A percentile compares a stretch with the other conserved stretches of the same genome.
Evolutionary conservation across 1,140 invertebrate genomes (phyloP).

Genomic region (Lucilia cuprina): DNA sequence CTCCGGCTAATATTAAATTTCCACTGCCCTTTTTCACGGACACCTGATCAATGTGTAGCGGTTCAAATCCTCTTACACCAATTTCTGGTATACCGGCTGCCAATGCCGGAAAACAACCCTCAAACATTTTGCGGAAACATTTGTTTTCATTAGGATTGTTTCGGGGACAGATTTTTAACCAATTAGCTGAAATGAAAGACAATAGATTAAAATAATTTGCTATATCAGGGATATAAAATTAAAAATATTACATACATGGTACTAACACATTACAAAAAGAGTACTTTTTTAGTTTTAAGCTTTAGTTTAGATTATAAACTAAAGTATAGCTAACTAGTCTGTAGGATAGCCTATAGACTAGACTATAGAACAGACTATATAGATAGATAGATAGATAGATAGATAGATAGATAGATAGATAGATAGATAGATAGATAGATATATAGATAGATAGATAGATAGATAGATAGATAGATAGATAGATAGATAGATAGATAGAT

Average conservation of each 20-base stretch:
- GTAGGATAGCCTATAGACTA: too few species aligned
- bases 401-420: too few species aligned
- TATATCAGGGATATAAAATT: background rate
- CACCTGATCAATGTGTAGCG: slow-evolving; percentile 63
- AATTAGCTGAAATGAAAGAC: slow-evolving; percentile 46
- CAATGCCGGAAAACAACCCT: slow-evolving; percentile 56
- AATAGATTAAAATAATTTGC: background rate
- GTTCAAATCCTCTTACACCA: slow-evolving; percentile 64
- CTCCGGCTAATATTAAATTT: slow-evolving; percentile 62
- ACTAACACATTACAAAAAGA: too few species aligned
- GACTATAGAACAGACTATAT: too few species aligned
- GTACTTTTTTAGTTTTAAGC: too few species aligned
- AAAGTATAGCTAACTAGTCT: too few species aligned
- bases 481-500: too few species aligned
- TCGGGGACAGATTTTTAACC: slow-evolving; percentile 57
- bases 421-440: too few species aligned
- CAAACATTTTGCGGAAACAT: slow-evolving; percentile 57
- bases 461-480: too few species aligned
- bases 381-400: too few species aligned
- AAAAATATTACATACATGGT: background rate
- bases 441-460: too few species aligned
- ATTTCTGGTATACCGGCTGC: slow-evolving; percentile 65
- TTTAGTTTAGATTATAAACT: too few species aligned
- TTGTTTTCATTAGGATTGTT: slow-evolving; percentile 58
- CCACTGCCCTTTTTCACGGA: slow-evolving; percentile 64